Percentiles rank a stretch among this genome's conserved stretches.
Evolutionary conservation across 2,113 vertebrate genomes (phyloP).

Genomic region (Steatornis caripensis): DNA sequence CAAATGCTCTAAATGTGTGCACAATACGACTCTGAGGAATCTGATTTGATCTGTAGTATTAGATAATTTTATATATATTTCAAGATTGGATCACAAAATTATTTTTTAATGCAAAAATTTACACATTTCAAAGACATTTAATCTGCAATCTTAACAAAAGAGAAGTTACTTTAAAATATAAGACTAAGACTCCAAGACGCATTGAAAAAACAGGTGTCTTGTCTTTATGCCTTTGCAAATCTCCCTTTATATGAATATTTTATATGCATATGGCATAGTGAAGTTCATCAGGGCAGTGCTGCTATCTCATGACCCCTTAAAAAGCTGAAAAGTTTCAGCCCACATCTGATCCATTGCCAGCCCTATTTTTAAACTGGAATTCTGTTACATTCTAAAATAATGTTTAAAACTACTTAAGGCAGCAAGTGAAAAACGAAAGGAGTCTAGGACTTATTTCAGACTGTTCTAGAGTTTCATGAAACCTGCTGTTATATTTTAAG

Average conservation of each 20-base stretch:
- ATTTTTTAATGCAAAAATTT: neutral
- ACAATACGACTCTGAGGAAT: neutral
- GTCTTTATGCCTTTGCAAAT: neutral
- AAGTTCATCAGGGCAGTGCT: constrained; percentile 35
- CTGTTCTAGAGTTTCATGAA: neutral
- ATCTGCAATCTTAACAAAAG: neutral
- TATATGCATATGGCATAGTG: neutral
- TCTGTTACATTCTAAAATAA: neutral
- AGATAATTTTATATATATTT: neutral
- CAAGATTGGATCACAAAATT: neutral
- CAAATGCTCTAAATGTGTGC: neutral
- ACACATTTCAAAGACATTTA: neutral
- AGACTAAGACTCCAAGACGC: neutral
- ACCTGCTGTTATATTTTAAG: neutral
- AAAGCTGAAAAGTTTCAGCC: constrained; percentile 18
- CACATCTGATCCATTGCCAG: neutral
- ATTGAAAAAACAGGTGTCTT: neutral
- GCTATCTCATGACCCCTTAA: neutral
- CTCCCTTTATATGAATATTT: neutral
- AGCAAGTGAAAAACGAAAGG: neutral
- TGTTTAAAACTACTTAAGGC: neutral
- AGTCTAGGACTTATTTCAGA: neutral
- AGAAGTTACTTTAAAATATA: neutral
- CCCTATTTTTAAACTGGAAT: neutral
- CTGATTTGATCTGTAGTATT: neutral